These are phyloP conservation scores for Paramuricea clavata DNA, from an alignment of 92 coral and sea anemone genomes.

Conservation along the genomic window DNA sequence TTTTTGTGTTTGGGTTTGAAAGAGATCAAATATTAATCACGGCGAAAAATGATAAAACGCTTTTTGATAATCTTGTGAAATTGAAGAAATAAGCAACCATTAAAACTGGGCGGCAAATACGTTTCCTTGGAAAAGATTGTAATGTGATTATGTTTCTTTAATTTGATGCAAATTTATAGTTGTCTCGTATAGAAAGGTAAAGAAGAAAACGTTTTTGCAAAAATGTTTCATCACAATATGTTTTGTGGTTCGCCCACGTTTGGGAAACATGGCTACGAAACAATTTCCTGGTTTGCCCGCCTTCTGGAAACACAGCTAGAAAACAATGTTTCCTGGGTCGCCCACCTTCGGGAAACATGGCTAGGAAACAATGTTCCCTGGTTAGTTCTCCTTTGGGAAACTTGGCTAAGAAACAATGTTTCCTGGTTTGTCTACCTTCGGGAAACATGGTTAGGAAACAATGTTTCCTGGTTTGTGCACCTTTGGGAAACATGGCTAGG, in stretches of 20 bases:
- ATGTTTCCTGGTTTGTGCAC: background rate
- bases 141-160: background rate
- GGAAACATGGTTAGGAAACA: background rate
- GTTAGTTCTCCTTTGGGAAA: background rate
- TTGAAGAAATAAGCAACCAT: background rate
- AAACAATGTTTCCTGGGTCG: background rate
- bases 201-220: no score
- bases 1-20: background rate
- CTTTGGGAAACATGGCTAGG: background rate
- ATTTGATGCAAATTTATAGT: background rate
- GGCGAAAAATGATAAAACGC: slow-evolving; percentile 12
- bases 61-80: slow-evolving; percentile 1
- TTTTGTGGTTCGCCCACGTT: background rate
- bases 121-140: background rate
- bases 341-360: background rate
- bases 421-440: background rate
- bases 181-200: no score
- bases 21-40: slow-evolving; percentile 6
- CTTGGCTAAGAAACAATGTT: background rate
- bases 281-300: background rate
- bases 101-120: background rate
- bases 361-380: background rate
- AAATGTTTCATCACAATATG: no score
- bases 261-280: background rate
- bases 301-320: background rate